phyloP scores from a whole-genome alignment of 2,888 invertebrate genomes.

The Neoscelio sp. region DNA sequence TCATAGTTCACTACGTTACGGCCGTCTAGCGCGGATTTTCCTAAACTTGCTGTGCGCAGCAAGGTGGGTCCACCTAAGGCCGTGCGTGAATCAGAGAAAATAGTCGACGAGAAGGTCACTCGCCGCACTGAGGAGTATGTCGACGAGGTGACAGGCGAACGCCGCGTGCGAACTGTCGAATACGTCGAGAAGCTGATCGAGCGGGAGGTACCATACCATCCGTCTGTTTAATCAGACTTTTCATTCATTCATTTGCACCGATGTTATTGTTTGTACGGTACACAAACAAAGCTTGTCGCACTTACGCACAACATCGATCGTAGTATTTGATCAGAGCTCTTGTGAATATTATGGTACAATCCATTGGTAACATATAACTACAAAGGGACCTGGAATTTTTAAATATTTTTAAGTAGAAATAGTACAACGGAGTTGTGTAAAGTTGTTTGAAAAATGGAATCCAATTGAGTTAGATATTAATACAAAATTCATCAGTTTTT shows the following conservation, averaged over 20 bases:
- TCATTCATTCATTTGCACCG: conserved; percentile 49
- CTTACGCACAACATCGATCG: conserved; percentile 38
- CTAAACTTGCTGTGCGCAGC: conserved; percentile 94
- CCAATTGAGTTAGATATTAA: too few relatives aligned
- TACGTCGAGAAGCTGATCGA: conserved; percentile 98
- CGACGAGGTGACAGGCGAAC: conserved; percentile 93
- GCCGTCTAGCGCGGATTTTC: conserved; percentile 88
- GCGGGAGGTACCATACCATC: conserved; percentile 90
- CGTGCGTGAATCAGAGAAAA: conserved; percentile 94
- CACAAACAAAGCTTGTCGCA: conserved; percentile 57
- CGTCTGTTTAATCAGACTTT: conserved; percentile 33
- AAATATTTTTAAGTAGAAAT: too few relatives aligned
- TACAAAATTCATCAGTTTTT: too few relatives aligned
- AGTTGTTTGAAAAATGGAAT: too few relatives aligned
- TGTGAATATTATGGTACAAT: conserved; percentile 13
- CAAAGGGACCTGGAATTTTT: too few relatives aligned
- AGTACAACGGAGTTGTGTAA: too few relatives aligned
- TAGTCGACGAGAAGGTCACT: conserved; percentile 94
- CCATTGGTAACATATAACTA: too few relatives aligned
- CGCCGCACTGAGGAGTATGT: conserved; percentile 94
- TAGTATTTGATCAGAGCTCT: conserved; percentile 47
- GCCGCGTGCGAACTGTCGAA: conserved; percentile 95
- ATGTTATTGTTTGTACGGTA: conserved; percentile 59
- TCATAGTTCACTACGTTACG: conserved; percentile 83
- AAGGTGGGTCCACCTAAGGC: conserved; percentile 92